These are phyloP conservation scores for Heliconius erato DNA, from an alignment of 2,888 invertebrate species.

Conservation along the genomic window DNA sequence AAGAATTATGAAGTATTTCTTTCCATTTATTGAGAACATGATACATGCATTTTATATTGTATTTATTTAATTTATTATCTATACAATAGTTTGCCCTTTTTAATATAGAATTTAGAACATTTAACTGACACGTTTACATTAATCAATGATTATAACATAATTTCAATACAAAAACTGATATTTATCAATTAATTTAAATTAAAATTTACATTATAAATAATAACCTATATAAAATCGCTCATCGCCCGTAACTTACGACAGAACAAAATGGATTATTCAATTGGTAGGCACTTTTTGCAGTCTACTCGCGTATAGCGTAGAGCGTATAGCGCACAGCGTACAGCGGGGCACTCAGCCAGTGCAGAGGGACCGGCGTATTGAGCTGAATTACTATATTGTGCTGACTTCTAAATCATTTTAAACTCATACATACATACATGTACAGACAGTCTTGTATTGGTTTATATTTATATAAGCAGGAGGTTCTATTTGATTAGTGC, in stretches of 20 bases:
- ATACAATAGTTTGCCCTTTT: too few relatives aligned
- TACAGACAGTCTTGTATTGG: neutral
- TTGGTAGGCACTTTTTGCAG: conserved; percentile 68
- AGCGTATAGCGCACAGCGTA: neutral
- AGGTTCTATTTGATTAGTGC: neutral
- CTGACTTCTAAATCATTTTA: conserved; percentile 12
- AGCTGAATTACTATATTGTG: conserved; percentile 39
- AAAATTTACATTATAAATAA: neutral
- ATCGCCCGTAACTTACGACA: conserved; percentile 50
- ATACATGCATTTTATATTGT: too few relatives aligned
- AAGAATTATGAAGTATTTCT: too few relatives aligned
- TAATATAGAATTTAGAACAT: too few relatives aligned
- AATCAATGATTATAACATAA: too few relatives aligned
- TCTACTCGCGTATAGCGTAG: conserved; percentile 39
- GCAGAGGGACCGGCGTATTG: conserved; percentile 41
- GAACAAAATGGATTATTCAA: conserved; percentile 73
- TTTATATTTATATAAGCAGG: neutral
- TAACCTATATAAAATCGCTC: neutral
- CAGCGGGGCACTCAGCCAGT: conserved; percentile 39
- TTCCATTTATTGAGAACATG: too few relatives aligned
- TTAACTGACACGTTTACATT: too few relatives aligned
- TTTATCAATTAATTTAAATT: too few relatives aligned
- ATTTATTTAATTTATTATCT: too few relatives aligned
- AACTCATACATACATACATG: neutral
- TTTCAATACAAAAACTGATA: neutral